Percentiles rank a stretch among this genome's conserved stretches.
Conservation (phyloP, 1,140 invertebrate genomes). For the Steinernema khuongi region DNA sequence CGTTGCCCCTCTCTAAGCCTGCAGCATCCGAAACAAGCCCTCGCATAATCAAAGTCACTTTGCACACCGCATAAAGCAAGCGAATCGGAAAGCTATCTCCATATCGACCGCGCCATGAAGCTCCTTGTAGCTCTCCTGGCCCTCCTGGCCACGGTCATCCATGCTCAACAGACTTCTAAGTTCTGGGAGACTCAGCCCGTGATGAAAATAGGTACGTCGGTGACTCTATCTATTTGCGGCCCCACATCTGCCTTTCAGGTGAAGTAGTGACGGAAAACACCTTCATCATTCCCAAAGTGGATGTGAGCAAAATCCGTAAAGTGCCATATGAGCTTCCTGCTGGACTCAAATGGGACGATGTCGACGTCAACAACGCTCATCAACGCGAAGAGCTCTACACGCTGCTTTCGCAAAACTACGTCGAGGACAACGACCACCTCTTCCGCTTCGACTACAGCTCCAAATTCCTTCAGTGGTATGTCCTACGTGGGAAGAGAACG, state of each 20-base stretch:
- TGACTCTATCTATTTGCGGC: slow-evolving; percentile 9
- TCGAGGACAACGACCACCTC: slow-evolving; percentile 99
- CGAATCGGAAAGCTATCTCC: too few relatives aligned
- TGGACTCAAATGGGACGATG: slow-evolving; percentile 87
- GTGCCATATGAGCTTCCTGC: slow-evolving; percentile 89
- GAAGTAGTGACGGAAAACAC: slow-evolving; percentile 68
- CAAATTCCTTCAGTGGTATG: slow-evolving; percentile 87
- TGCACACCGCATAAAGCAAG: too few relatives aligned
- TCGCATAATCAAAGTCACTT: too few relatives aligned
- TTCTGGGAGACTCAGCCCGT: slow-evolving; percentile 99
- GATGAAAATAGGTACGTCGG: slow-evolving; percentile 78
- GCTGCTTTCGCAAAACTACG: slow-evolving; percentile 95
- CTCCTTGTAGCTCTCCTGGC: too few relatives aligned
- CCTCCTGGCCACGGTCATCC: too few relatives aligned
- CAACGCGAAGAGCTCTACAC: slow-evolving; percentile 90
- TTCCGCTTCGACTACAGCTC: slow-evolving; percentile 98
- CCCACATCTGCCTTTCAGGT: slow-evolving; percentile 62
- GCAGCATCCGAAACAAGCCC: too few relatives aligned
- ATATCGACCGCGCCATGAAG: too few relatives aligned
- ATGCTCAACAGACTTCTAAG: slow-evolving; percentile 68
- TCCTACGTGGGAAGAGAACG: background rate
- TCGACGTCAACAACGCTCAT: slow-evolving; percentile 77
- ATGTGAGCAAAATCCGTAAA: slow-evolving; percentile 73
- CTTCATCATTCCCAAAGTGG: slow-evolving; percentile 80
- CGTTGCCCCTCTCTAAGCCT: too few relatives aligned